These are phyloP conservation scores for Hofmannophila pseudospretella DNA, from an alignment of 2,888 invertebrate genomes.

Conservation along the genomic window DNA sequence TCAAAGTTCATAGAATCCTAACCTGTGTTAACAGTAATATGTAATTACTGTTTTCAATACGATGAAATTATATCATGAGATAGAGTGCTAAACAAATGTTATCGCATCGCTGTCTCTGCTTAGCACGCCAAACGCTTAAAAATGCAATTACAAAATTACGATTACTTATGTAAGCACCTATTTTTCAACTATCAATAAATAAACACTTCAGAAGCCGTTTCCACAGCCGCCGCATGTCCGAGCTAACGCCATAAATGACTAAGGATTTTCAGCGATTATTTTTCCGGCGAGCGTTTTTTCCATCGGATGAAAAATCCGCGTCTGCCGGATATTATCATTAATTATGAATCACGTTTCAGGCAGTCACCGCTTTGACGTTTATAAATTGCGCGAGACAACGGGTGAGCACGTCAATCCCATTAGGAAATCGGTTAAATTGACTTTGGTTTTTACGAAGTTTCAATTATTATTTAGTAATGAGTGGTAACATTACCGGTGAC, in stretches of 20 bases:
- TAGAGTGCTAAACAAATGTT: no score
- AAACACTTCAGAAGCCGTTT: conserved; percentile 18
- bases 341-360: conserved; percentile 63
- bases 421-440: conserved; percentile 7
- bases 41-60: no score
- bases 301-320: conserved; percentile 58
- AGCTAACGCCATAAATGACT: conserved; percentile 55
- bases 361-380: conserved; percentile 45
- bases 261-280: conserved; percentile 56
- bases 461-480: not conserved
- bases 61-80: no score
- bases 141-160: no score
- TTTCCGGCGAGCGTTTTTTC: conserved; percentile 57
- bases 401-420: conserved; percentile 11
- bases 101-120: no score
- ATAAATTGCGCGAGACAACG: conserved; percentile 44
- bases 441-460: not conserved
- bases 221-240: conserved; percentile 24
- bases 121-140: no score
- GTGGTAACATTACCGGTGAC: no score
- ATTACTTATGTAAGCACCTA: no score
- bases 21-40: no score
- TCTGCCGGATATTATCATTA: conserved; percentile 74
- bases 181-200: no score
- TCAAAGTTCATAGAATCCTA: no score